Percentiles rank a stretch among this genome's conserved stretches.
These are phyloP conservation scores for Dryobotodes eremita DNA, from an alignment of 2,888 invertebrate species.

Conservation along the genomic window DNA sequence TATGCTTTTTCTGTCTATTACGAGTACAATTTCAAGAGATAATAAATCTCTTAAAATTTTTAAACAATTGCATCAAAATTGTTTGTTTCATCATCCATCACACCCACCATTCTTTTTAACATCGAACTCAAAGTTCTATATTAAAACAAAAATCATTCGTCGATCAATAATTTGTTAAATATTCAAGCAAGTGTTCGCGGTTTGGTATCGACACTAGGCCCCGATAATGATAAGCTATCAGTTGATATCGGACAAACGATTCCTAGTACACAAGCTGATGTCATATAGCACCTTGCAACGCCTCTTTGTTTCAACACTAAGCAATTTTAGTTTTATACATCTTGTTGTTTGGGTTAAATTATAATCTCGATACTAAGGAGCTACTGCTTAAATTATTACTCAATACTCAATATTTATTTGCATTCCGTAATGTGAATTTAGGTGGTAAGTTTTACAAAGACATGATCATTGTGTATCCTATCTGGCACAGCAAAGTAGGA, in stretches of 20 bases:
- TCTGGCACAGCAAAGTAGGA: too few relatives aligned
- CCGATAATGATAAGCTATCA: slow-evolving; percentile 80
- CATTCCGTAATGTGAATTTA: too few relatives aligned
- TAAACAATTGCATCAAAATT: background rate
- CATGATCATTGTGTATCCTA: too few relatives aligned
- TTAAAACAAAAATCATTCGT: slow-evolving; percentile 22
- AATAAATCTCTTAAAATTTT: background rate
- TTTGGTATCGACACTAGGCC: slow-evolving; percentile 55
- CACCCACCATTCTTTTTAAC: background rate
- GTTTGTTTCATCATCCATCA: background rate
- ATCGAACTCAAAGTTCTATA: background rate
- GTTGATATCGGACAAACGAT: slow-evolving; percentile 75
- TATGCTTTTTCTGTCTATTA: background rate
- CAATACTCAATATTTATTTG: background rate
- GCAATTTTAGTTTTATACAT: slow-evolving; percentile 29
- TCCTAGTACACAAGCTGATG: slow-evolving; percentile 78
- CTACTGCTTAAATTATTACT: background rate
- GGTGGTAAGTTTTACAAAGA: too few relatives aligned
- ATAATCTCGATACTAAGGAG: background rate
- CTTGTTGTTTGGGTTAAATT: background rate
- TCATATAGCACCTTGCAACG: slow-evolving; percentile 72
- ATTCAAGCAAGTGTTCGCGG: slow-evolving; percentile 33
- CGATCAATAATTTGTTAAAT: slow-evolving; percentile 38
- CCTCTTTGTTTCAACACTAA: slow-evolving; percentile 73
- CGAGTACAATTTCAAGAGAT: background rate